Percentiles rank a stretch among this genome's conserved stretches.
These are phyloP conservation scores for Ormia ochracea DNA, from an alignment of 2,888 invertebrate genomes.

Conservation along the genomic window DNA sequence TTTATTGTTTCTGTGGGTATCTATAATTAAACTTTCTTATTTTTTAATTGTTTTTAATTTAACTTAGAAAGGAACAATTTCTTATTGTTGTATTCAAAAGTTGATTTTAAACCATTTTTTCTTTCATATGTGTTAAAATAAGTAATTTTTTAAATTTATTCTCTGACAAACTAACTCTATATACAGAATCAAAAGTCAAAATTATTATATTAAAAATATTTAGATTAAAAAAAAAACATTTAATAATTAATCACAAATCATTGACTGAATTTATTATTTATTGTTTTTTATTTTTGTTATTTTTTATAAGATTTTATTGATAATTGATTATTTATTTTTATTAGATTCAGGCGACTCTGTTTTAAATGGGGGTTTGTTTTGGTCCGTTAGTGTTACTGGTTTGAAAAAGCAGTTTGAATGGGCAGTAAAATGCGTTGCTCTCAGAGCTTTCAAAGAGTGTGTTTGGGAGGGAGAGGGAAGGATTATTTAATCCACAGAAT, in stretches of 20 bases:
- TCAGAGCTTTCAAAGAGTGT: not conserved
- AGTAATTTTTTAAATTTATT: not conserved
- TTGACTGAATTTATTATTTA: slow-evolving; percentile 76
- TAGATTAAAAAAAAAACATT: slow-evolving; percentile 12
- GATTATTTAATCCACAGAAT: too few species aligned
- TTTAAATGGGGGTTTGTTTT: slow-evolving; percentile 65
- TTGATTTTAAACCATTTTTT: slow-evolving; percentile 28
- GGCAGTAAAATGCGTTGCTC: not conserved
- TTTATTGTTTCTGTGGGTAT: not conserved
- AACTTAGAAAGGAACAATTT: slow-evolving; percentile 60
- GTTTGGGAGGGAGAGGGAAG: not conserved
- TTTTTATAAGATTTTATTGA: slow-evolving; percentile 58
- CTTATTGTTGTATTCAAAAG: slow-evolving; percentile 26
- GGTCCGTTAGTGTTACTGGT: slow-evolving; percentile 54
- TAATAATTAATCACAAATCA: slow-evolving; percentile 73
- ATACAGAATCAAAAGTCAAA: not conserved
- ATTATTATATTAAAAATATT: not conserved
- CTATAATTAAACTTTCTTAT: not conserved
- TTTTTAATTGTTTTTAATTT: slow-evolving; percentile 8
- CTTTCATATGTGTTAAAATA: slow-evolving; percentile 14
- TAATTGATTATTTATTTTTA: slow-evolving; percentile 47
- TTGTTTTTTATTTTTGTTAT: slow-evolving; percentile 55
- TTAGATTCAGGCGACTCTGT: slow-evolving; percentile 74
- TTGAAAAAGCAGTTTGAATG: not conserved
- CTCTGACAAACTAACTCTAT: slow-evolving; percentile 3